Evolutionary conservation across 2,113 vertebrate genomes (phyloP), one percentile per base, ranked within the genome.

Genomic region (Manacus vitellinus): DNA sequence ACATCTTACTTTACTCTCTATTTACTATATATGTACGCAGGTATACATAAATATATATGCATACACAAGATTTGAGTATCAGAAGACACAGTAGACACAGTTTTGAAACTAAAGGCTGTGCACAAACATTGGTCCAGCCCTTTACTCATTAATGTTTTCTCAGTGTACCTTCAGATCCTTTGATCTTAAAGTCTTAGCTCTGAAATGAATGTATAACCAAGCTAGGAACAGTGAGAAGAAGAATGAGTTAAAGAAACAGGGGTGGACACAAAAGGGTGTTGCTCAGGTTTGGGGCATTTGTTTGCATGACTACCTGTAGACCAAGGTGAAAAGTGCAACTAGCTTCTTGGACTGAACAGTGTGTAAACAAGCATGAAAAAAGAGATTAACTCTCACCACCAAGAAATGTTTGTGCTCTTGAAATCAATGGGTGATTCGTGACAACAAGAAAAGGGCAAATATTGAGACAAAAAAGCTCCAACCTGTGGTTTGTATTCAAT

Each of bases 281-380:
- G 74, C 95, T 89, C 76, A 59, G 51, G 47, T 96, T 94, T 91
- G 95, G 93, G 94, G 83, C 92, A 81, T 97, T 92, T 97, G 87
- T 98, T 98, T 98, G 96, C 95, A 84, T 83, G 84, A 83, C 89
- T 93, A 89, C 97, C 96, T 93, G 92, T 97, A 97, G 95, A 97
- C 89, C 85, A 97, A 98, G 98, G 98, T 98, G 98, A 98, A 98
- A 98, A 98, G 98, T 98, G 97, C 98, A 98, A 74, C 76, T 74
- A 51, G 75, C 89, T 95, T 95, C 96, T 97, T 88, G 88, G 79
- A 92, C 94, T 94, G 97, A 98, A 97, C 86, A 96, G 91, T 96
- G 89, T 91, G 96, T 97, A 98, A 98, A 98, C 95, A 98, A 96
- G 93, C 95, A 96, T 96, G 95, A 98, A 98, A 97, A 95, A 95